Base-by-base conservation (phyloP, 2,888 invertebrate species). In the Euzetes globulus region DNA sequence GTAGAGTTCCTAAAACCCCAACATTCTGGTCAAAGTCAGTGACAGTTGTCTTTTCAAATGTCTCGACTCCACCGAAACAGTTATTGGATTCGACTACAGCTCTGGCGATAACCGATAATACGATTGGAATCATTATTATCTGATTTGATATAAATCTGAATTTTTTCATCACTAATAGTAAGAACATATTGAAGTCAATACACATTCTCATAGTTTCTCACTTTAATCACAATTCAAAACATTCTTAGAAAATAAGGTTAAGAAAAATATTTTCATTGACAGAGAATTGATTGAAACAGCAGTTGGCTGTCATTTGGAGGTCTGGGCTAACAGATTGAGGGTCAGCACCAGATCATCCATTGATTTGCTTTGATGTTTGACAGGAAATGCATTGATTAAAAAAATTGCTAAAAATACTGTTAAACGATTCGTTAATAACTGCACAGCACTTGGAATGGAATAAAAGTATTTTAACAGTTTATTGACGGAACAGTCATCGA, bases 31-130 rank as follows among this genome's bases (percentile, higher is more conserved):
- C 79, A 81, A 82, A 77, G 45, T 77, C 76, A 52, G 75, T 65
- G 50, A 82, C 82, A 4, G 83, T 80, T 5, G 82, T 82, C 79
- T 83, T 83, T 78, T 84, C 84, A 76, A 82, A 83, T 4, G 83
- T 82, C 78, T 83, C 82, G 50, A 83, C 82, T 13, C 84, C 84
- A 11, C 84, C 84, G 78, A 84, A 84, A 78, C 84, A 84, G 58
- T 78, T 78, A 72, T 79, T 78, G 17, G 76, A 76, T 1, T 60
- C 41, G 45, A 75, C 75, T 7, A 73, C 27, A 22, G 72, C 68
- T 52, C 75, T 19, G 22, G 71, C 73, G 33, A 75, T 73, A 33
- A 75, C 73, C 33, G 75, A 63, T 15, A 75, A n/a, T 27, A 75
- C 65, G 15, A 75, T 63, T n/a, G 75, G 75, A 33, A 75, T 11